Conservation (phyloP, 2,888 invertebrate genomes). For the Drosophila antonietae region DNA sequence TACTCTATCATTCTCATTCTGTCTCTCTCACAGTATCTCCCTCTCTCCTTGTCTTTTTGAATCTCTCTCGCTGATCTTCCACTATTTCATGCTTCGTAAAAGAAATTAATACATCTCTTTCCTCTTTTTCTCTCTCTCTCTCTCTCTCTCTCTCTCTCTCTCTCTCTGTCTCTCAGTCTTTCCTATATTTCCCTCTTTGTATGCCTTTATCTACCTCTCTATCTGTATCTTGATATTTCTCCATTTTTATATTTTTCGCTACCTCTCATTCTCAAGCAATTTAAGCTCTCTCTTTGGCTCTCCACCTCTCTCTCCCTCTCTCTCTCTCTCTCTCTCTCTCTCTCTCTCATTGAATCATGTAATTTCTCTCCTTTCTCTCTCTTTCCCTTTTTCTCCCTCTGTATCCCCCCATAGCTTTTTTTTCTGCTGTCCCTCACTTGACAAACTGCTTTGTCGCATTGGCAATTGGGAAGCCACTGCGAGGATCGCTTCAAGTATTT, state of each 20-base stretch:
- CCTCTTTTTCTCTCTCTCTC: not conserved
- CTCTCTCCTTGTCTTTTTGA: not conserved
- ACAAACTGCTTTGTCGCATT: conserved; percentile 80
- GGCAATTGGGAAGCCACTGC: conserved; percentile 53
- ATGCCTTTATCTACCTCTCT: no score
- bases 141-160: not conserved
- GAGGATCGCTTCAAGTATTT: conserved; percentile 44
- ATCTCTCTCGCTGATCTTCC: not conserved
- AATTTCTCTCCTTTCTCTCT: not conserved
- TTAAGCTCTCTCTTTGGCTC: not conserved
- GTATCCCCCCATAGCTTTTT: not conserved
- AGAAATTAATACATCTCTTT: no score
- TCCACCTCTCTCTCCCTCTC: not conserved
- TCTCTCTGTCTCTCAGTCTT: no score
- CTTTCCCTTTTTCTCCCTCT: not conserved
- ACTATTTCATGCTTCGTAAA: no score
- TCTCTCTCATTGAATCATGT: no score
- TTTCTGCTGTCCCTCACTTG: conserved; percentile 53
- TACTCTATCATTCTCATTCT: not conserved
- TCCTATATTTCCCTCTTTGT: not conserved
- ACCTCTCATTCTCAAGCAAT: not conserved
- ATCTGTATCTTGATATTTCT: not conserved
- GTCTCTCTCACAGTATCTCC: not conserved
- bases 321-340: not conserved
- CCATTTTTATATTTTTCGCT: no score